phyloP scores from a whole-genome alignment of 1,140 invertebrate genomes.

The Drosophila obscura region DNA sequence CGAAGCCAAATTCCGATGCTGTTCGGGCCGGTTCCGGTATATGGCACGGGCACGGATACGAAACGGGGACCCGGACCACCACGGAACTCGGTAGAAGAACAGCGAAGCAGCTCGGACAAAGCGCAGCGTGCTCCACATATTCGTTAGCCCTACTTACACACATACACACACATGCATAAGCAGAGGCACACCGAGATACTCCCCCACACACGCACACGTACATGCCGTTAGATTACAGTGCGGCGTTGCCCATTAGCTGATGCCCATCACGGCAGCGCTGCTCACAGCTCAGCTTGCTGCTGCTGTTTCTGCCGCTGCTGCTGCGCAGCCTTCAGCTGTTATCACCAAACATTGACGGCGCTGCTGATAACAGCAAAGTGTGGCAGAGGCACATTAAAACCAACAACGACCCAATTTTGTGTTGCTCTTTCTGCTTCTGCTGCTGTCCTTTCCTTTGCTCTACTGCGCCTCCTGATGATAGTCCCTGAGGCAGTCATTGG shows the following conservation, averaged over 20 bases:
- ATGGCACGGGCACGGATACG: too few relatives aligned
- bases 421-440: constrained; percentile 16
- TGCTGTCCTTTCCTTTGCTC: neutral
- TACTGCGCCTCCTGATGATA: neutral
- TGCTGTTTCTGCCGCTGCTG: constrained; percentile 29
- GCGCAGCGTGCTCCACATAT: constrained; percentile 78
- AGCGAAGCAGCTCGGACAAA: constrained; percentile 49
- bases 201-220: constrained; percentile 12
- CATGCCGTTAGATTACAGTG: constrained; percentile 62
- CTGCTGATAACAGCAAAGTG: constrained; percentile 70
- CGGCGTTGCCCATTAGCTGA: constrained; percentile 48
- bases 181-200: neutral
- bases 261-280: constrained; percentile 15
- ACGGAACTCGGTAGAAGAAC: neutral
- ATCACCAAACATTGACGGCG: constrained; percentile 64
- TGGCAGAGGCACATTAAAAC: constrained; percentile 60
- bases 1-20: constrained; percentile 34
- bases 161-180: constrained; percentile 25
- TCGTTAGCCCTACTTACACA: constrained; percentile 77
- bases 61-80: constrained; percentile 19
- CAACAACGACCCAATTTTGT: constrained; percentile 72
- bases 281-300: constrained; percentile 40
- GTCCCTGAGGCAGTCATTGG: constrained; percentile 38
- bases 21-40: constrained; percentile 9
- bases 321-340: constrained; percentile 58